phyloP scores from a whole-genome alignment of 2,113 vertebrate species.

The Saguinus midas region DNA sequence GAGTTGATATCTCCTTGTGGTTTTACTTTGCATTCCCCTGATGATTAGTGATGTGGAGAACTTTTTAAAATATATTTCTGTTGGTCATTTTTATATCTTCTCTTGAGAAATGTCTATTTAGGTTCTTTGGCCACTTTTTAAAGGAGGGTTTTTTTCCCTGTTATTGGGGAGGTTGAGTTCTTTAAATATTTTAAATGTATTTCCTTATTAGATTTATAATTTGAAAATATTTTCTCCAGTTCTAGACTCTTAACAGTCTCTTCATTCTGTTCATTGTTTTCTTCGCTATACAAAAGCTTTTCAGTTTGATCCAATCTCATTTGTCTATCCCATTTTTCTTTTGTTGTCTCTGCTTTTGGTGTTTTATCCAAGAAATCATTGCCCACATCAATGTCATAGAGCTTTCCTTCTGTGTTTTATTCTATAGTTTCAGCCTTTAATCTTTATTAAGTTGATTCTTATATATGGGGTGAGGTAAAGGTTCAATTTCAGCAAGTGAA shows the following conservation, averaged over 20 bases:
- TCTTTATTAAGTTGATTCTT: not conserved
- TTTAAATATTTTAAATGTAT: not conserved
- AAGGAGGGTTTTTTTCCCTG: not conserved
- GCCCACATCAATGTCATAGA: not conserved
- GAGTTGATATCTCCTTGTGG: not conserved
- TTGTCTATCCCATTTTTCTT: not conserved
- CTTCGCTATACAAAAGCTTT: not conserved
- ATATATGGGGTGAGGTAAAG: not conserved
- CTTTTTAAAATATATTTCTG: not conserved
- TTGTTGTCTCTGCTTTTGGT: not conserved
- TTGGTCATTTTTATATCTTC: not conserved
- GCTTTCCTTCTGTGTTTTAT: not conserved
- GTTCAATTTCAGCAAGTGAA: not conserved
- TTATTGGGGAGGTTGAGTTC: not conserved
- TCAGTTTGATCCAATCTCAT: not conserved
- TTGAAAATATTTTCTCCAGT: not conserved
- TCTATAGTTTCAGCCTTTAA: not conserved
- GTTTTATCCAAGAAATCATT: not conserved
- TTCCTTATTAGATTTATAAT: not conserved
- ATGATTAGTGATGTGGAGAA: not conserved
- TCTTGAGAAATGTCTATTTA: not conserved
- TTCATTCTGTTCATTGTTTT: not conserved
- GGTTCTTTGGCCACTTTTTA: not conserved
- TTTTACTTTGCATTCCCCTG: not conserved
- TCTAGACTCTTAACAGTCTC: not conserved